phyloP scores from a whole-genome alignment of 2,888 invertebrate genomes.

The Tetrapedia diversipes region DNA sequence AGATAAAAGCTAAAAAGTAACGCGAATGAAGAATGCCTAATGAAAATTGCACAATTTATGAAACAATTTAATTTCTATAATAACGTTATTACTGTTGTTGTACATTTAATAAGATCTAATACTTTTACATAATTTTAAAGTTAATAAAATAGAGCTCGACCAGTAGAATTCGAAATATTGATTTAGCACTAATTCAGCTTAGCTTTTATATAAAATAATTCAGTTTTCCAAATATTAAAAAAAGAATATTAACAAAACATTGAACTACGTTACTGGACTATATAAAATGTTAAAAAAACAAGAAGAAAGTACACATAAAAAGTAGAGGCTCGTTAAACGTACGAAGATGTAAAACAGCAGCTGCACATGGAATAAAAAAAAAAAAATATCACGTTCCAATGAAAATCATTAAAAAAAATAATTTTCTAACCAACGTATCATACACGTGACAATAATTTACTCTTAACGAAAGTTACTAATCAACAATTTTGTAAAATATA shows the following conservation, averaged over 20 bases:
- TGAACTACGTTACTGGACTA: background rate
- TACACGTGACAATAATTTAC: constrained; percentile 53
- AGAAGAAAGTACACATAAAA: background rate
- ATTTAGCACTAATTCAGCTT: background rate
- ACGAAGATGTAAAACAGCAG: background rate
- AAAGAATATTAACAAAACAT: background rate
- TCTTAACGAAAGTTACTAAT: constrained; percentile 36
- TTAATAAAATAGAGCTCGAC: too few relatives aligned
- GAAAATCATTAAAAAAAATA: constrained; percentile 6
- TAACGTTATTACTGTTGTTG: constrained; percentile 2
- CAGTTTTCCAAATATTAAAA: background rate
- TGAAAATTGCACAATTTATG: too few relatives aligned
- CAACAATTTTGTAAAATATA: background rate
- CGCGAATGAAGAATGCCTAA: too few relatives aligned
- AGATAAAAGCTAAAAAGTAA: background rate
- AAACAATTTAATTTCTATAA: background rate
- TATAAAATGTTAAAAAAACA: background rate
- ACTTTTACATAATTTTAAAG: background rate
- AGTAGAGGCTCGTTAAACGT: background rate
- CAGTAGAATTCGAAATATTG: too few relatives aligned
- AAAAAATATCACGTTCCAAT: too few relatives aligned
- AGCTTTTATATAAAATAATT: background rate
- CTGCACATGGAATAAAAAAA: background rate
- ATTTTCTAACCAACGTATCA: constrained; percentile 30
- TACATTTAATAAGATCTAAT: background rate